phyloP scores from a whole-genome alignment of 2,888 invertebrate genomes.

The Drosophila neutralis region DNA sequence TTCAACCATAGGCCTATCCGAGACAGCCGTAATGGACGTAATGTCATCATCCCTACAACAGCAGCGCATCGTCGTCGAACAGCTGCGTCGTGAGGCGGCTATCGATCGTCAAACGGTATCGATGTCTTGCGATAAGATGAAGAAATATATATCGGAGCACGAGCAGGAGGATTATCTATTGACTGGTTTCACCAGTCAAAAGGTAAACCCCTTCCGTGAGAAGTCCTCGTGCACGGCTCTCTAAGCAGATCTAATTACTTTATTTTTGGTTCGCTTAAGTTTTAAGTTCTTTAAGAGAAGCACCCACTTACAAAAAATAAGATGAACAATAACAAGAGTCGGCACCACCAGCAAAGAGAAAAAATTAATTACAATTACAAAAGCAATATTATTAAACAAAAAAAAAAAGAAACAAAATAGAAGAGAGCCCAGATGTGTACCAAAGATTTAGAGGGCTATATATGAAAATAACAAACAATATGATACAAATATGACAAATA shows the following conservation, averaged over 20 bases:
- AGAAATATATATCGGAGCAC: slow-evolving; percentile 95
- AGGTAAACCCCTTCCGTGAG: slow-evolving; percentile 98
- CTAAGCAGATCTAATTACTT: slow-evolving; percentile 85
- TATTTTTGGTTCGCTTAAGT: slow-evolving; percentile 15
- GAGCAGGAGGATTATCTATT: slow-evolving; percentile 97
- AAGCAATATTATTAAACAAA: slow-evolving; percentile 47
- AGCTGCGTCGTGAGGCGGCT: slow-evolving; percentile 95
- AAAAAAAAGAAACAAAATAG: neutral
- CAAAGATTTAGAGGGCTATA: slow-evolving; percentile 27
- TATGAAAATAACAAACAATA: slow-evolving; percentile 15
- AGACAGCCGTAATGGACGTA: slow-evolving; percentile 96
- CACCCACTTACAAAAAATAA: slow-evolving; percentile 34
- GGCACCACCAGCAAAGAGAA: slow-evolving; percentile 41
- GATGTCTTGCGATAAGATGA: slow-evolving; percentile 96
- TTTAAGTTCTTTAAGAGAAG: slow-evolving; percentile 44
- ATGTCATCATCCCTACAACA: slow-evolving; percentile 97
- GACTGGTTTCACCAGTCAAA: slow-evolving; percentile 97
- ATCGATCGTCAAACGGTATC: slow-evolving; percentile 95
- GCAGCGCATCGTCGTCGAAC: slow-evolving; percentile 95
- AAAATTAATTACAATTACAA: slow-evolving; percentile 20
- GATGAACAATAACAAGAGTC: slow-evolving; percentile 30
- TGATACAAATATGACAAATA: slow-evolving; percentile 19
- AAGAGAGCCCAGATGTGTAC: slow-evolving; percentile 30
- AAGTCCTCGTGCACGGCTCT: slow-evolving; percentile 95
- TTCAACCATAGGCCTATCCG: slow-evolving; percentile 93